phyloP scores from a whole-genome alignment of 1,140 invertebrate genomes.

The Zaprionus taronus region DNA sequence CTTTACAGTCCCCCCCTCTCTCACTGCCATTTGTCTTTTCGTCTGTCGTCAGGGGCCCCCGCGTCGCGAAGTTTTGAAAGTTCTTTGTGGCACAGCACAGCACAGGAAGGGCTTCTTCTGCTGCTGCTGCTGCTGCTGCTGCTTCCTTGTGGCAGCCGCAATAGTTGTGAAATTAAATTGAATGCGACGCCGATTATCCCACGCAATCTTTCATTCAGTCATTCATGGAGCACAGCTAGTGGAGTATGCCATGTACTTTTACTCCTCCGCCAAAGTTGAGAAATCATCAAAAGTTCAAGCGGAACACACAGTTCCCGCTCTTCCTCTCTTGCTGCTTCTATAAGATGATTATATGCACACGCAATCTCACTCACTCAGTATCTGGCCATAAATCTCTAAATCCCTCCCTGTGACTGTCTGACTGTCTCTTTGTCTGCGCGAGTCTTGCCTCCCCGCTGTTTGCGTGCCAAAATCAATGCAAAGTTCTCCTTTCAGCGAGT shows the following conservation, averaged over 20 bases:
- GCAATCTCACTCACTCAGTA: slow-evolving; percentile 57
- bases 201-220: slow-evolving; percentile 80
- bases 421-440: slow-evolving; percentile 29
- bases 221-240: slow-evolving; percentile 58
- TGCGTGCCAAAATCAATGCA: slow-evolving; percentile 77
- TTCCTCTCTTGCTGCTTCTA: slow-evolving; percentile 19
- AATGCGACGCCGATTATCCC: slow-evolving; percentile 82
- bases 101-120: slow-evolving; percentile 70
- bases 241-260: slow-evolving; percentile 9
- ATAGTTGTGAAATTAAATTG: slow-evolving; percentile 83
- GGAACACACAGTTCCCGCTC: slow-evolving; percentile 49
- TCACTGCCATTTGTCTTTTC: neutral
- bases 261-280: slow-evolving; percentile 54
- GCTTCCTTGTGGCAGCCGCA: slow-evolving; percentile 47
- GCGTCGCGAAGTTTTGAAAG: slow-evolving; percentile 61
- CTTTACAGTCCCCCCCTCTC: neutral
- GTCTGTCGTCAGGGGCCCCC: slow-evolving; percentile 15
- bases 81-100: slow-evolving; percentile 45
- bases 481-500: slow-evolving; percentile 47
- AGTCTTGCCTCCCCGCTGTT: slow-evolving; percentile 2
- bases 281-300: slow-evolving; percentile 77
- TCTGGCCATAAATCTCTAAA: slow-evolving; percentile 73
- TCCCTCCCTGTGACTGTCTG: slow-evolving; percentile 35
- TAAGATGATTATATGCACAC: slow-evolving; percentile 76
- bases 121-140: slow-evolving; percentile 25